Base-by-base conservation (phyloP, 2,888 invertebrate genomes). In the Actias luna region DNA sequence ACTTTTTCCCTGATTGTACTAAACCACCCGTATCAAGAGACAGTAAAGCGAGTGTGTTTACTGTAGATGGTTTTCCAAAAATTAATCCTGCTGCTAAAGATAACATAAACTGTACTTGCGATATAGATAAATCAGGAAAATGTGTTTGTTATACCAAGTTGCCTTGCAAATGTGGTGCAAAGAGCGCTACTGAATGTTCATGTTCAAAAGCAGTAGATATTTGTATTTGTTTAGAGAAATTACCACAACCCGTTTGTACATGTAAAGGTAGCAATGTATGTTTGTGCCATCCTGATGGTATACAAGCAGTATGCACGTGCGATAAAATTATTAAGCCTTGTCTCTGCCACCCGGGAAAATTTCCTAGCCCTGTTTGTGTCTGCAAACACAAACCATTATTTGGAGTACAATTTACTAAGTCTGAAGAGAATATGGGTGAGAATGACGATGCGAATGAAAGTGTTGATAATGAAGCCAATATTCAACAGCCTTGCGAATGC, bases 1-100 rank as follows among this genome's bases (percentile, higher is more conserved):
- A 82, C 71, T 93, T 93, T 67, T 93, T 88, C 63, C 87, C 92
- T n/a, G 88, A 92, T 67, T 91, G 91, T 63, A 71, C 69, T 36
- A 86, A 87, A 66, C 78, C 84, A 42, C 65, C 65, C 18, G 70
- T 77, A 8, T 68, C 77, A 8, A 68, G 69, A 67, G 72, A 83
- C 62, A 88, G 88, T 64, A 78, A 84, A 69, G 76, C 78, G 14
- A 92, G 89, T 70, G 36, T 92, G 18, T 68, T 88, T 2, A 69
- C 85, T 31, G 82, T 83, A 16, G 78, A 90, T 69, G 92, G 91
- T 16, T 62, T 92, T 60, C 93, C 92, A 10, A 73, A 82, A 76
- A 68, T 90, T 35, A 92, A 91, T 72, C 75, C 73, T 10, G 70
- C 68, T 27, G 70, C 69, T 4, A 78, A 75, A 68, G 64, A 60